Base-by-base conservation (phyloP, 2,888 invertebrate species). In the Noctua fimbriata region DNA sequence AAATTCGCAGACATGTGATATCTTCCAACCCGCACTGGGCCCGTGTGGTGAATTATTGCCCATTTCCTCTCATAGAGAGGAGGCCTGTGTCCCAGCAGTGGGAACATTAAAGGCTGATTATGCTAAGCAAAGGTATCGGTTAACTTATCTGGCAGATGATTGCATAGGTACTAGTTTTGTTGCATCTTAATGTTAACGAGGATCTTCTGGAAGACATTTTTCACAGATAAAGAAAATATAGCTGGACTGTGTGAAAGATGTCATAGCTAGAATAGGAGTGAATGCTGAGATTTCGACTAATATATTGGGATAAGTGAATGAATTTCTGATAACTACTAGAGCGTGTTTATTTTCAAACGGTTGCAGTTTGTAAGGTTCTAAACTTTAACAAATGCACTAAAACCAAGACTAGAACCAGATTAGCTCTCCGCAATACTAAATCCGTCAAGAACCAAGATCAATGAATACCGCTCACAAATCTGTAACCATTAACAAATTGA, bases 401-500 rank as follows among this genome's bases (percentile, higher is more conserved):
- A 41, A 41, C 44, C n/a, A 47, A 21, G 28, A 7, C 18, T 44
- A 10, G 2, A 76, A 58, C 36, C 65, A 32, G 60, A n/a, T 63
- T 36, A 76, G 6, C n/a, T 24, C 21, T 41, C 47, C n/a, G 72
- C 73, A 72, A 72, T 58, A 69, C 18, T 67, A 67, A 82, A 77
- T 74, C 66, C 44, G n/a, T 63, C 1, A 12, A 0, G 24, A 60
- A 85, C 44, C 32, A 78, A 86, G 74, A 86, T 83, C 74, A 52
- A 80, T 83, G 79, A 63, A 69, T 36, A 18, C 5, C n/a, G n/a
- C 44, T 69, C 58, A 76, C 41, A 77, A 75, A 71, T 79, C 66
- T 55, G 75, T 65, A 52, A 69, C 86, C 79, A 73, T 84, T 82
- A 81, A 79, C 80, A 82, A 84, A 88, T 81, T 72, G 84, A 82